These are phyloP conservation scores for Vollenhovia emeryi DNA, from an alignment of 1,140 invertebrate species.

Conservation along the genomic window DNA sequence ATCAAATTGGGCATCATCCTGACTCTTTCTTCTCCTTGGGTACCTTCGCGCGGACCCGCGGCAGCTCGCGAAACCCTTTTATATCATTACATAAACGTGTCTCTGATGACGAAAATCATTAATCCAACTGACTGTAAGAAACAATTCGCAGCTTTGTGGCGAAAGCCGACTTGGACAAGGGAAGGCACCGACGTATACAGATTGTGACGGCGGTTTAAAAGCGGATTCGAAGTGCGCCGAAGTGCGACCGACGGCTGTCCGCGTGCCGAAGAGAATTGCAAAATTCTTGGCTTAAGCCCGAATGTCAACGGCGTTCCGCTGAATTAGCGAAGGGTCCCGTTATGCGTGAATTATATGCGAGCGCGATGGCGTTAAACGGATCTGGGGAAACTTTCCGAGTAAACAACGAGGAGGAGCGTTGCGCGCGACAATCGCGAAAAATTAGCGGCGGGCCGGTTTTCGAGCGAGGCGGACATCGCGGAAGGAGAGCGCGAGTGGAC, in stretches of 20 bases:
- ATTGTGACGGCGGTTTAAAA: neutral
- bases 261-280: slow-evolving; percentile 24
- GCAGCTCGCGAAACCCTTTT: too few relatives aligned
- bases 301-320: neutral
- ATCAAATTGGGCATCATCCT: too few relatives aligned
- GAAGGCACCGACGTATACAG: neutral
- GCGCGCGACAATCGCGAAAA: neutral
- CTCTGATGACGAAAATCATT: neutral
- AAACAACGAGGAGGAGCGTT: neutral
- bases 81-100: neutral
- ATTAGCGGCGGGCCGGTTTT: neutral
- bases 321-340: slow-evolving; percentile 35
- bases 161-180: neutral
- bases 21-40: too few relatives aligned
- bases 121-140: neutral
- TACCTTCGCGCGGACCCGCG: too few relatives aligned
- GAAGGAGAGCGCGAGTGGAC: neutral
- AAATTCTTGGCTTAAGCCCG: slow-evolving; percentile 37
- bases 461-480: too few relatives aligned
- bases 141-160: neutral
- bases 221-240: neutral
- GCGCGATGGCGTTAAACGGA: neutral
- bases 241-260: neutral
- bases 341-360: slow-evolving; percentile 15
- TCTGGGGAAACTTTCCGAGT: neutral